These are phyloP conservation scores for Malacosoma neustria DNA, from an alignment of 2,888 invertebrate genomes.

Conservation along the genomic window DNA sequence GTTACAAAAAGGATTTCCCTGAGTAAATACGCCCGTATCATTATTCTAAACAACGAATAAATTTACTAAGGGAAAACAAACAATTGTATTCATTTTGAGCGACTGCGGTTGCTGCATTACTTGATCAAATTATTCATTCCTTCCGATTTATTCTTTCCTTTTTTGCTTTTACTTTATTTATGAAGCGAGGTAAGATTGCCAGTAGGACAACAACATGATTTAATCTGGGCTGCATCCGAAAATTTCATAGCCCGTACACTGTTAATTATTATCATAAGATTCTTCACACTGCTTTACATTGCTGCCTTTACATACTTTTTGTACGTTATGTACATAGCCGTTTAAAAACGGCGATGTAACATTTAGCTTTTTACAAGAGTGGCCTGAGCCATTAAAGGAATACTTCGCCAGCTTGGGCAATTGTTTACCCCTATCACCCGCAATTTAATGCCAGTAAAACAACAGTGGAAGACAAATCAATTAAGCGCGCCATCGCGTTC, in stretches of 20 bases:
- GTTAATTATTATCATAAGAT: too few species aligned
- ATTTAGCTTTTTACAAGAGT: too few species aligned
- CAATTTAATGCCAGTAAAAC: constrained; percentile 13
- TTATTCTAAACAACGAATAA: constrained; percentile 70
- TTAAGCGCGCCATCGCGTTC: constrained; percentile 45
- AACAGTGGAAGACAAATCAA: constrained; percentile 44
- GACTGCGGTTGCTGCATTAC: constrained; percentile 61
- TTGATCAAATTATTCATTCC: constrained; percentile 62
- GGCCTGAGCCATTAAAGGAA: too few species aligned
- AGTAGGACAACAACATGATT: too few species aligned
- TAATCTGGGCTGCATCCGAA: too few species aligned
- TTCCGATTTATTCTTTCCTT: constrained; percentile 32
- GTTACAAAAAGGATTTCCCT: constrained; percentile 63
- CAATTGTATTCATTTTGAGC: constrained; percentile 68
- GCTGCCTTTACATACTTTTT: too few species aligned
- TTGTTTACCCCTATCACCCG: constrained; percentile 4
- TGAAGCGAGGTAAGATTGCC: constrained; percentile 16
- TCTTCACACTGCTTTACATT: too few species aligned
- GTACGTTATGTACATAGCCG: too few species aligned
- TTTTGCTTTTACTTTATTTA: constrained; percentile 16
- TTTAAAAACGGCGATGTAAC: too few species aligned
- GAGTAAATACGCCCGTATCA: constrained; percentile 63
- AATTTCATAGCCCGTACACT: too few species aligned
- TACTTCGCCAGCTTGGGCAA: too few species aligned
- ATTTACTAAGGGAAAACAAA: constrained; percentile 66